phyloP scores from a whole-genome alignment of 2,888 invertebrate species.

The Onthophagus sagittarius region DNA sequence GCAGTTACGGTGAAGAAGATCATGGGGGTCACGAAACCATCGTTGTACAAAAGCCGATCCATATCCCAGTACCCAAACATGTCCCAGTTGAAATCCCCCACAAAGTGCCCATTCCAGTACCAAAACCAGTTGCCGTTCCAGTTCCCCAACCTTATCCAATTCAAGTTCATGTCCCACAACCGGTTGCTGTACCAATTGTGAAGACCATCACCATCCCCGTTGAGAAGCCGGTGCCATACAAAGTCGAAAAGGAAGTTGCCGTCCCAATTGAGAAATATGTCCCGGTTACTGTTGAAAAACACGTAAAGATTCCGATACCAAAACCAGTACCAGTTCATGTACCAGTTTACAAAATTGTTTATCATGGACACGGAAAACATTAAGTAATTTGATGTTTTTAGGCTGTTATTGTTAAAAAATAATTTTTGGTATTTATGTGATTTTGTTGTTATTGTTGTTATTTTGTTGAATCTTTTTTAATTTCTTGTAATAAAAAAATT shows the following conservation, averaged over 20 bases:
- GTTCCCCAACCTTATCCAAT: constrained; percentile 66
- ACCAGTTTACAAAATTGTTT: constrained; percentile 66
- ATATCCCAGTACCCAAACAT: constrained; percentile 52
- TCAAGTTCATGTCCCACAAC: constrained; percentile 63
- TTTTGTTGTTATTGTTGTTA: constrained; percentile 14
- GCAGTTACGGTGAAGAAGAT: constrained; percentile 24
- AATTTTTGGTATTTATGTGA: constrained; percentile 18
- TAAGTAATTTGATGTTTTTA: constrained; percentile 6
- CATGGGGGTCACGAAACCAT: constrained; percentile 54
- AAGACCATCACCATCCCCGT: constrained; percentile 66
- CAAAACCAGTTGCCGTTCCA: constrained; percentile 64
- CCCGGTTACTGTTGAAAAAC: constrained; percentile 65
- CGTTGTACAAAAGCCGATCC: constrained; percentile 63
- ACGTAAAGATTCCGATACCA: constrained; percentile 61
- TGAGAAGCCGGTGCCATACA: constrained; percentile 68
- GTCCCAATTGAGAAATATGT: constrained; percentile 65
- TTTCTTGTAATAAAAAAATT: constrained; percentile 14
- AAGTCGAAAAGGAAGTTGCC: constrained; percentile 61
- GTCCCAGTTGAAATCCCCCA: constrained; percentile 48
- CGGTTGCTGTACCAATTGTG: constrained; percentile 63
- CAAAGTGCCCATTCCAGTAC: constrained; percentile 58
- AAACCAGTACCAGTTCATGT: constrained; percentile 67
- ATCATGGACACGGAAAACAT: constrained; percentile 59
- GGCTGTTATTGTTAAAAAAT: not conserved
- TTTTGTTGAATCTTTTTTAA: constrained; percentile 14